phyloP scores from a whole-genome alignment of 2,113 vertebrate genomes.

The Toxotes jaculatrix region DNA sequence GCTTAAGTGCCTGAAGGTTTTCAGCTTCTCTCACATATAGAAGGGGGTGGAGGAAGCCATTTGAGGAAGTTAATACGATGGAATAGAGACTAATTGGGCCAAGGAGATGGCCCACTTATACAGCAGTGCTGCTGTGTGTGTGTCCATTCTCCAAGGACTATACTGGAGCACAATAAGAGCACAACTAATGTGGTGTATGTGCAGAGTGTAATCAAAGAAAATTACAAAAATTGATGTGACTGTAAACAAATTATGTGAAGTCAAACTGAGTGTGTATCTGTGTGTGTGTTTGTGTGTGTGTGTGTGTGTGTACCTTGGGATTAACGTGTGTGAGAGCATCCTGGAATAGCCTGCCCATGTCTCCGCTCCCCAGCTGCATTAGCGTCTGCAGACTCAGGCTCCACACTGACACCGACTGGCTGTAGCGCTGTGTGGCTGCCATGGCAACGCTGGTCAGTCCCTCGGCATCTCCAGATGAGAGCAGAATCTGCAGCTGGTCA shows the following conservation, averaged over 20 bases:
- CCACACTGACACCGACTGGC: constrained; percentile 86
- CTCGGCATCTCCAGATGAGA: constrained; percentile 75
- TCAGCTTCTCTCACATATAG: background rate
- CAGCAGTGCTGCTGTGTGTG: constrained; percentile 15
- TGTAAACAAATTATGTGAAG: background rate
- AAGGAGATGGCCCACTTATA: constrained; percentile 75
- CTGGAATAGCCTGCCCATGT: constrained; percentile 84
- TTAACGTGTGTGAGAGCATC: constrained; percentile 86
- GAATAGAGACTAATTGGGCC: constrained; percentile 69
- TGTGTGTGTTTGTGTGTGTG: background rate
- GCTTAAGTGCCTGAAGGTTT: background rate
- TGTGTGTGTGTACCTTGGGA: constrained; percentile 84
- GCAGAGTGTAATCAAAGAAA: background rate
- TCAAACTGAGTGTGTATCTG: constrained; percentile 9
- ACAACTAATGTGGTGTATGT: background rate
- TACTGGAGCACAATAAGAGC: background rate
- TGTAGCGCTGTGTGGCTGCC: constrained; percentile 81
- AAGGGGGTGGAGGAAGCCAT: constrained; percentile 3
- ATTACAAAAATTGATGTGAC: background rate
- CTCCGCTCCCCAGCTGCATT: constrained; percentile 79
- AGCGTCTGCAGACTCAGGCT: constrained; percentile 86
- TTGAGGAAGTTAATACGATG: constrained; percentile 38
- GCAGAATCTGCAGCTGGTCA: constrained; percentile 80
- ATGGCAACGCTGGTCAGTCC: constrained; percentile 84
- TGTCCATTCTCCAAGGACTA: constrained; percentile 33